Evolutionary conservation across 2,113 vertebrate species (phyloP).

Genomic region (Plestiodon gilberti): DNA sequence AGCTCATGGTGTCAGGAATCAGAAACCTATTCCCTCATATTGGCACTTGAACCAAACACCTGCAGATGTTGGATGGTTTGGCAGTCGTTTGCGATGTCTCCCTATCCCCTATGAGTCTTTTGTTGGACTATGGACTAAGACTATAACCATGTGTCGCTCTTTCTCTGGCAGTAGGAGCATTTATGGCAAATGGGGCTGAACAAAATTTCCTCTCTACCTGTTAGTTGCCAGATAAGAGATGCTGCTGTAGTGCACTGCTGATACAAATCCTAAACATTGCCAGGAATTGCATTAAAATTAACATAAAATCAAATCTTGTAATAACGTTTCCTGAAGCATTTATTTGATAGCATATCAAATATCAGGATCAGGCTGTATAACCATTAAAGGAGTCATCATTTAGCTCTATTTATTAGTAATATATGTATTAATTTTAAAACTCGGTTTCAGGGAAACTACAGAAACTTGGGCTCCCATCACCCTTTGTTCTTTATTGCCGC

Average conservation of each 20-base stretch:
- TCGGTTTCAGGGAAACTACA: background rate
- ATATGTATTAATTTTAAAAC: background rate
- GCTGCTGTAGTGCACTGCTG: background rate
- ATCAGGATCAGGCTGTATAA: background rate
- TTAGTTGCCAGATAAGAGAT: background rate
- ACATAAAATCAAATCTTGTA: background rate
- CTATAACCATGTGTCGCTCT: background rate
- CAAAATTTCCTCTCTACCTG: background rate
- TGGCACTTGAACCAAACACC: background rate
- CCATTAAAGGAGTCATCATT: background rate
- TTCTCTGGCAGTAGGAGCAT: background rate
- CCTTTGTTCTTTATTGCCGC: background rate
- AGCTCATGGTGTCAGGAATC: background rate
- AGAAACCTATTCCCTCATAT: too few relatives aligned
- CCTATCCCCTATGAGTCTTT: too few relatives aligned
- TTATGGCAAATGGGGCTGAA: background rate
- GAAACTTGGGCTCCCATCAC: background rate
- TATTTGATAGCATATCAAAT: background rate
- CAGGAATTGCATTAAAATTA: background rate
- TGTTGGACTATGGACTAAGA: background rate
- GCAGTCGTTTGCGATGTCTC: background rate
- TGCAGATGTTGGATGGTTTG: background rate
- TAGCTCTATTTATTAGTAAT: background rate
- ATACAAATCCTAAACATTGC: background rate
- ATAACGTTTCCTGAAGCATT: background rate